phyloP scores from a whole-genome alignment of 2,888 invertebrate genomes.

The Philereme vetulata region DNA sequence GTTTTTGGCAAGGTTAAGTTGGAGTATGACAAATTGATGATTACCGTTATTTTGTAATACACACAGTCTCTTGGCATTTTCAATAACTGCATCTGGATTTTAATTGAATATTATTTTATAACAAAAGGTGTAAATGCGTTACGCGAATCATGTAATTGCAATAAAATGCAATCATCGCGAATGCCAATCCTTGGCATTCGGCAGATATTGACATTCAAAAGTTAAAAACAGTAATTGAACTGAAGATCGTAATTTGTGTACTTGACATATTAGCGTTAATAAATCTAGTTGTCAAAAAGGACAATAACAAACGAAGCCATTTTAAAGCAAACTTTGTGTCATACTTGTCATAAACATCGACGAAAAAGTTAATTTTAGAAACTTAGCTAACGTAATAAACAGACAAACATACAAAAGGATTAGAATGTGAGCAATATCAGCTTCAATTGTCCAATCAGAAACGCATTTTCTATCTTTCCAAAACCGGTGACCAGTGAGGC shows the following conservation, averaged over 20 bases:
- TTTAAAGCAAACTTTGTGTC: too few relatives aligned
- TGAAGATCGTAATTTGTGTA: conserved; percentile 3
- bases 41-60: background rate
- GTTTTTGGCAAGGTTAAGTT: background rate
- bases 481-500: too few relatives aligned
- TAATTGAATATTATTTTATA: conserved; percentile 17
- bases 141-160: conserved; percentile 26
- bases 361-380: too few relatives aligned
- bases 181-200: conserved; percentile 37
- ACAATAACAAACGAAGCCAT: too few relatives aligned
- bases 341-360: too few relatives aligned
- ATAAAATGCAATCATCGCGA: conserved; percentile 30
- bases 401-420: too few relatives aligned
- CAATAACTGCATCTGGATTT: conserved; percentile 16
- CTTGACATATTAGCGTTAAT: background rate
- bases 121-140: conserved; percentile 20
- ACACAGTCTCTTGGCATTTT: conserved; percentile 8
- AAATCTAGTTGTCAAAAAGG: too few relatives aligned
- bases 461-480: too few relatives aligned
- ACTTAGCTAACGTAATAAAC: too few relatives aligned
- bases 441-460: too few relatives aligned
- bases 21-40: background rate
- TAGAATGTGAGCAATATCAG: too few relatives aligned
- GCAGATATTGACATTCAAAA: conserved; percentile 32
- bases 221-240: conserved; percentile 19